Base-by-base conservation (phyloP, 2,888 invertebrate species). In the Chrysomela aeneicollis region DNA sequence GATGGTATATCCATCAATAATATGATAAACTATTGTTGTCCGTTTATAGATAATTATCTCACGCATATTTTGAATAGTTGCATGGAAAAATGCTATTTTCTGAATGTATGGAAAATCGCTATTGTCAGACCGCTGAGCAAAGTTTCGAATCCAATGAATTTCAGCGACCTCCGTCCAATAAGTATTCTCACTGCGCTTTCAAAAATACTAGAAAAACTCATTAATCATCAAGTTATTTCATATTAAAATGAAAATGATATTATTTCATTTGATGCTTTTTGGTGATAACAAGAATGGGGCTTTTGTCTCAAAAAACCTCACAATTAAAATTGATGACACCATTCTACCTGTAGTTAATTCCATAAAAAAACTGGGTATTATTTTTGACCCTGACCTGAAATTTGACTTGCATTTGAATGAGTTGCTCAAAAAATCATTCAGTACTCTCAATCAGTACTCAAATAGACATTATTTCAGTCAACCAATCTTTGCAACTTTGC, bases 141-240 rank as follows among this genome's bases (percentile, higher is more conserved):
- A 52, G 46, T 51, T 21, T 52, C 51, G 37, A 60, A 60, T n/a
- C 51, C 52, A 32, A 22, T 19, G 35, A 37, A 35, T 2, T 60
- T 51, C 52, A 30, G 52, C 2, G 61, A 61, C 49, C 18, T 60
- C n/a, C 47, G 60, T 50, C 47, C 49, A 35, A 60, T 60, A 30
- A 60, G 60, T 60, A 60, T 60, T 19, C 50, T 60, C 22, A 30
- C 60, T 30, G 37, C 37, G 19, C 17, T 53, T 52, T 32, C 18
- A 15, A 32, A 52, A 30, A 15, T n/a, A 1, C 26, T 10, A 26
- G 10, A 51, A 52, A 17, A 1, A 53, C 30, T 15, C 30, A 32
- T 32, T 30, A 9, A 30, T 26, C 21, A n/a, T 50, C 50, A 12
- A 50, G 21, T 50, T 9, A 21, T 22, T 22, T 50, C 22, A 50